A percentile compares a stretch with the other conserved stretches of the same genome.
Evolutionary conservation across 2,797 vertebrate species (phyloP).

Genomic region (Antrozous pallidus): DNA sequence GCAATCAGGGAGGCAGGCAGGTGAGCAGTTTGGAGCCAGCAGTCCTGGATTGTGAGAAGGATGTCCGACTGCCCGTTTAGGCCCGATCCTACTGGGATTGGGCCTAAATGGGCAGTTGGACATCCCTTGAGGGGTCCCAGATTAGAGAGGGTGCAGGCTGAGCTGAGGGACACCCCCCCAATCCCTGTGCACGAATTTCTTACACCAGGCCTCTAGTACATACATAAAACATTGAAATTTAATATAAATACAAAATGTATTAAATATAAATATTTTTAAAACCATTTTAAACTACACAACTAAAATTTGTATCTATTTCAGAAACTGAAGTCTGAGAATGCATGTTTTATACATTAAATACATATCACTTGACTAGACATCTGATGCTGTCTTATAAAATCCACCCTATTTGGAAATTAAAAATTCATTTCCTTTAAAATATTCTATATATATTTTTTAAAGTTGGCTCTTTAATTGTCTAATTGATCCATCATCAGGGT

Average conservation of each 20-base stretch:
- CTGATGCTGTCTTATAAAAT: conserved; percentile 8
- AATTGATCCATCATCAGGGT: neutral
- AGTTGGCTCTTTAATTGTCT: neutral
- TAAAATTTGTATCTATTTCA: conserved; percentile 27
- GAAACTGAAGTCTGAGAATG: neutral
- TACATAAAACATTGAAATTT: neutral
- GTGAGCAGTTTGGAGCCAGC: too few species aligned
- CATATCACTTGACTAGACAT: neutral
- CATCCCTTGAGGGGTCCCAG: too few species aligned
- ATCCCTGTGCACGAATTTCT: too few species aligned
- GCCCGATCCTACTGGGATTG: too few species aligned
- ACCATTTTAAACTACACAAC: neutral
- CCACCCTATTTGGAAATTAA: neutral
- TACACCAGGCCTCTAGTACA: neutral
- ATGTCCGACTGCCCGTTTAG: too few species aligned
- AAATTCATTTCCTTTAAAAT: conserved; percentile 11
- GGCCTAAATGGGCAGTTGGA: too few species aligned
- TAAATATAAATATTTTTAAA: conserved; percentile 15
- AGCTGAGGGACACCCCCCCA: too few species aligned
- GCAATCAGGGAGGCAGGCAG: too few species aligned
- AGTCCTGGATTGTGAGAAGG: too few species aligned
- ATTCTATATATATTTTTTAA: neutral
- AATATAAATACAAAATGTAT: neutral
- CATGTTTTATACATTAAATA: neutral
- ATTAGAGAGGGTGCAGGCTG: too few species aligned